phyloP scores from a whole-genome alignment of 2,113 vertebrate genomes.

The Herpetotheres cachinnans region DNA sequence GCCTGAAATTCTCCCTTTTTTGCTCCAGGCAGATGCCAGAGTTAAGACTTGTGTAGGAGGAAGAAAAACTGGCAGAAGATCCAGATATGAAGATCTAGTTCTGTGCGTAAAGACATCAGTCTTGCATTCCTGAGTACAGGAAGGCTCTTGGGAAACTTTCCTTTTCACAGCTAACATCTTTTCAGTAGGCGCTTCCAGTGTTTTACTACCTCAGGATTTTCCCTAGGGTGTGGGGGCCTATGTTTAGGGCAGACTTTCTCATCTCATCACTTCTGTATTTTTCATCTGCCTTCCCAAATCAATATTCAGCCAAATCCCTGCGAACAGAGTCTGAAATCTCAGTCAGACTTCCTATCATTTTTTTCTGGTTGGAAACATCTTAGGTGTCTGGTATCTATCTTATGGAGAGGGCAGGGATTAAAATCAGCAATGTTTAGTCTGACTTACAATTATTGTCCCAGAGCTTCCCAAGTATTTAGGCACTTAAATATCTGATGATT shows the following conservation, averaged over 20 bases:
- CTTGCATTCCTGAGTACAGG: background rate
- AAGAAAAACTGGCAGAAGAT: background rate
- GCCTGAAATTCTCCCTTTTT: background rate
- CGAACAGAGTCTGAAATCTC: background rate
- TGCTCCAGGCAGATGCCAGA: background rate
- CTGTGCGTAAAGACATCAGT: background rate
- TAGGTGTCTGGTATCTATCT: background rate
- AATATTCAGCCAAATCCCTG: background rate
- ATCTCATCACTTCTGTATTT: background rate
- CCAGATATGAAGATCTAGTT: background rate
- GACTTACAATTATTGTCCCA: background rate
- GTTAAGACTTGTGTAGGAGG: background rate
- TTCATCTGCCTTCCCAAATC: background rate
- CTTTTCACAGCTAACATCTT: background rate
- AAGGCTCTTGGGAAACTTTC: background rate
- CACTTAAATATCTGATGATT: background rate
- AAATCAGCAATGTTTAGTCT: background rate
- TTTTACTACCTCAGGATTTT: background rate
- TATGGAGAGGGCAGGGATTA: background rate
- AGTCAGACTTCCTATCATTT: background rate
- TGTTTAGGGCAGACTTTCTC: background rate
- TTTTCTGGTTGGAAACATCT: background rate
- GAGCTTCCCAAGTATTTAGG: background rate
- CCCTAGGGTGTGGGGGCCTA: too few relatives aligned
- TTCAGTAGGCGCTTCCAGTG: background rate